phyloP scores from a whole-genome alignment of 1,140 invertebrate species.

The Chrysoperla carnea region DNA sequence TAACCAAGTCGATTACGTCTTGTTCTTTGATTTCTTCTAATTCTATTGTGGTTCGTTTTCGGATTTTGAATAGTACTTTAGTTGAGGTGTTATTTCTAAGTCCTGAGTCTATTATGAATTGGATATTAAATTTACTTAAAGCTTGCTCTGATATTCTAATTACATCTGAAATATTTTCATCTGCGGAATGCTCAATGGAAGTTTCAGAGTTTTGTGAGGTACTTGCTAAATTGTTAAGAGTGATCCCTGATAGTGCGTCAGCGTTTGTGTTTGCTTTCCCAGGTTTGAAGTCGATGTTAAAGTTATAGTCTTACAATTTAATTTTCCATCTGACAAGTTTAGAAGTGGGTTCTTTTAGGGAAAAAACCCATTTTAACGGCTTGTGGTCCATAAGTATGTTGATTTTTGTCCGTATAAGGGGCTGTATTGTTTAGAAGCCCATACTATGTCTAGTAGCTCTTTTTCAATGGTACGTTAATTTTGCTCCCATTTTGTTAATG shows the following conservation, averaged over 20 bases:
- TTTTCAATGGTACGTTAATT: constrained; percentile 2
- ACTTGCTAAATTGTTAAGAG: too few relatives aligned
- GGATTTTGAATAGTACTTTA: too few relatives aligned
- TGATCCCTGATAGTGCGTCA: too few relatives aligned
- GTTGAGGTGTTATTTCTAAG: too few relatives aligned
- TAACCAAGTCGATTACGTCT: too few relatives aligned
- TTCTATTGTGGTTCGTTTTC: too few relatives aligned
- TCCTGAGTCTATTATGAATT: too few relatives aligned
- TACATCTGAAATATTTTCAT: too few relatives aligned
- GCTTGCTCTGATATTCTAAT: too few relatives aligned
- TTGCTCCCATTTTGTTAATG: constrained; percentile 3
- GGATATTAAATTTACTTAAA: constrained; percentile 3
- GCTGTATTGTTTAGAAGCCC: constrained; percentile 25
- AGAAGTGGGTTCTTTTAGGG: constrained; percentile 1
- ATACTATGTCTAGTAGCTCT: constrained; percentile 5
- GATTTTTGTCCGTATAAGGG: constrained; percentile 23
- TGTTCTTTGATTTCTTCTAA: too few relatives aligned
- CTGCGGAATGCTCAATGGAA: too few relatives aligned
- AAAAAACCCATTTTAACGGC: constrained; percentile 14
- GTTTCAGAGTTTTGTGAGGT: too few relatives aligned
- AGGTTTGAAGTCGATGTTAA: constrained; percentile 11
- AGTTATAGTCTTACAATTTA: not conserved
- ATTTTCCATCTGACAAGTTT: constrained; percentile 1
- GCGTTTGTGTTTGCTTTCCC: constrained; percentile 16
- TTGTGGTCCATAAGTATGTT: constrained; percentile 31